These are phyloP conservation scores for Bovichtus diacanthus DNA, from an alignment of 2,797 vertebrate genomes.

Conservation along the genomic window DNA sequence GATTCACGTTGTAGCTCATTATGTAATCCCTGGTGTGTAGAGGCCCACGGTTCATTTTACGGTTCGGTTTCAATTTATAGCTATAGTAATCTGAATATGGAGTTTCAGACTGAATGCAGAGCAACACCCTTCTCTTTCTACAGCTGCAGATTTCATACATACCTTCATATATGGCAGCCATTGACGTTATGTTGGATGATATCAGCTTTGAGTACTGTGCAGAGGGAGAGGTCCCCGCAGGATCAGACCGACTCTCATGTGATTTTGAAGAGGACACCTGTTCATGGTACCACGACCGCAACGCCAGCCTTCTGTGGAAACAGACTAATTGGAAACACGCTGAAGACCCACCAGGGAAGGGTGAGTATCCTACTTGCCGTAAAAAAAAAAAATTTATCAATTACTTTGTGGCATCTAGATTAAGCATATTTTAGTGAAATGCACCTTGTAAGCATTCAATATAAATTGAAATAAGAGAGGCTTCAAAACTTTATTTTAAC, in stretches of 20 bases:
- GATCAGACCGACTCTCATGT: conserved; percentile 79
- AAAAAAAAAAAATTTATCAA: neutral
- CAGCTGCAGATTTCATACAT: conserved; percentile 75
- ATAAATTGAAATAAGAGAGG: too few species aligned
- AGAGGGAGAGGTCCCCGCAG: conserved; percentile 77
- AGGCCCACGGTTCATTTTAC: too few species aligned
- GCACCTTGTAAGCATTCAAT: neutral
- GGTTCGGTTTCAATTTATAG: too few species aligned
- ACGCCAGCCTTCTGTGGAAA: conserved; percentile 71
- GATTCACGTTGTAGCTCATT: neutral
- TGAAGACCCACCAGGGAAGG: conserved; percentile 49
- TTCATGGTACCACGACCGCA: conserved; percentile 82
- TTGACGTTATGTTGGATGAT: conserved; percentile 82
- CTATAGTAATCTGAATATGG: neutral
- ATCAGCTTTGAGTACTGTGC: conserved; percentile 77
- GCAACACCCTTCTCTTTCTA: conserved; percentile 14
- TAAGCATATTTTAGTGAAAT: neutral
- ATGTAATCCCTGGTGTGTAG: neutral
- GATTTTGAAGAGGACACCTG: conserved; percentile 82
- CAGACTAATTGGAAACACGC: conserved; percentile 6
- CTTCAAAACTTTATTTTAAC: neutral
- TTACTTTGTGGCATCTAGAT: neutral
- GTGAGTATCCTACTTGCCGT: conserved; percentile 47
- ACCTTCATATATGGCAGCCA: rapidly evolving
- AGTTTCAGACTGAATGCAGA: neutral